Base-by-base conservation (phyloP, 2,113 vertebrate genomes). In the Coregonus clupeaformis region DNA sequence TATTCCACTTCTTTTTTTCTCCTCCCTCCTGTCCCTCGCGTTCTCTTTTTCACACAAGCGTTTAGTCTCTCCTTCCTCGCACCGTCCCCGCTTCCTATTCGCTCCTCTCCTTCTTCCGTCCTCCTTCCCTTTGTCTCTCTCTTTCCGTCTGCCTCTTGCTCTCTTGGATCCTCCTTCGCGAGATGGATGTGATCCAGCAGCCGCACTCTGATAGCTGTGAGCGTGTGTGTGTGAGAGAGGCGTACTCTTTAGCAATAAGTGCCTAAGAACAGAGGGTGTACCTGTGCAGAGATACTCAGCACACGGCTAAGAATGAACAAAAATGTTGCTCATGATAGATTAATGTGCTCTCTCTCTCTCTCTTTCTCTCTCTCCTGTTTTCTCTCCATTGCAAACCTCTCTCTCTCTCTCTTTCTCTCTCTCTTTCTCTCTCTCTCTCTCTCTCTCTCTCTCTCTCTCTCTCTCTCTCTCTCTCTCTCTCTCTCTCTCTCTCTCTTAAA, bases 101-200 rank as follows among this genome's bases (percentile, higher is more conserved):
- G 79, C 81, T 91, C 89, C 88, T 91, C 85, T 84, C 84, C 84
- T 85, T 63, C 87, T 85, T 73, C 81, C 78, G 82, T 87, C 87
- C 85, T 87, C 85, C 82, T 87, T 88, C 80, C 87, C 87, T 89
- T 81, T 73, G 32, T 72, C 45, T 30, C 70, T 60, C 59, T 73
- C 71, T 73, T 87, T 90, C 72, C 30, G 77, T 78, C 74, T 88
- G 81, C 83, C 79, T 86, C 83, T 81, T 63, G 77, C 82, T 87
- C 82, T 69, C 69, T 78, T 75, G 84, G 83, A 84, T 85, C 89
- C 88, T 92, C 85, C 89, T 87, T 72, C 32, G 45, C 47, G 88
- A 90, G 91, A 91, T 91, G 88, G 86, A 87, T 84, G 84, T 86
- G 87, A 83, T 85, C 90, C 88, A 89, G 89, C 89, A 77, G 85